Base-by-base conservation (phyloP, 1,140 invertebrate species). In the Aporrectodea caliginosa region DNA sequence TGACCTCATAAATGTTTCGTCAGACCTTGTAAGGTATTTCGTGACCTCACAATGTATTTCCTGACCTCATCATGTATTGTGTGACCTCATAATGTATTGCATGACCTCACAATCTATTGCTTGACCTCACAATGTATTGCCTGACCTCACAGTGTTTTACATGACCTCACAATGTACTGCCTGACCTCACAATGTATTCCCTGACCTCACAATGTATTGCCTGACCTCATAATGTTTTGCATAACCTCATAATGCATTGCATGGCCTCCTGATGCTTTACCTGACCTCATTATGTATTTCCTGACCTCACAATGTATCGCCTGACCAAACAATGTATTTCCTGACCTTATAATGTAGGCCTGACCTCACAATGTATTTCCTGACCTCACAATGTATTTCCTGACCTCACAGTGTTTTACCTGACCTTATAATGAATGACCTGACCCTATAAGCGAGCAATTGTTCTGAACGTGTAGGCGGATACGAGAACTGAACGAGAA, bases 401-500 rank as follows among this genome's bases (percentile, higher is more conserved):
- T 30, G 32, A 71, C 12, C 32, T 71, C 6, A 31, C 14, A 31
- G 32, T 31, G 32, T 0, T 69, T n/a, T 2, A 1, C 29, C 22
- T 29, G 2, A 69, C 29, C 22, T 29, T n/a, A 68, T 68, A 68
- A 68, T 16, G 58, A 14, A 68, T 68, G 14, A n/a, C 58, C 14
- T 68, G 58, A 68, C 14, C 14, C 58, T 68, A 68, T n/a, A 68
- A 16, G 14, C 14, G 58, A 68, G 58, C 14, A 16, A 14, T n/a
- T 68, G n/a, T 16, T n/a, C n/a, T 68, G n/a, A n/a, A n/a, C n/a
- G n/a, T 83, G n/a, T 72, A 90, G 90, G 83, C 85, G 91, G 68
- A 86, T 92, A 68, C 91, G 96, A 80, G 98, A 99, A 88, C 95
- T 99, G 84, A 98, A 98, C 85, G 96, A 98, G 84, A 99, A 98